Evolutionary conservation across 2,888 invertebrate species (phyloP).

Genomic region (Perizoma affinitatum): DNA sequence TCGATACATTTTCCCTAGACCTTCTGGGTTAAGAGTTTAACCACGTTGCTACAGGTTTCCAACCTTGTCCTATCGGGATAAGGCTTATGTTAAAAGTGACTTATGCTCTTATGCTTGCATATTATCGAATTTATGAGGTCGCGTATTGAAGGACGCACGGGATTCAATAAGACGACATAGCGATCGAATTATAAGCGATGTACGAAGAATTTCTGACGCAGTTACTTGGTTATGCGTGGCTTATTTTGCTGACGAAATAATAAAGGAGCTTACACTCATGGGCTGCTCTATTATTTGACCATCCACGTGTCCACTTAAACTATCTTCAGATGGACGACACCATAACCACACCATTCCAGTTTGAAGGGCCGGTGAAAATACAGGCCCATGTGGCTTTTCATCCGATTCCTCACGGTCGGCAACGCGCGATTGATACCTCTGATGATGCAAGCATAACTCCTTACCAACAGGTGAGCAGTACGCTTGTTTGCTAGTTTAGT

Average conservation of each 20-base stretch:
- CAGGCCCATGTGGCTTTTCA: no score
- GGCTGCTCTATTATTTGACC: no score
- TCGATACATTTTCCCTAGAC: slow-evolving; percentile 33
- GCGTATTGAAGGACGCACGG: slow-evolving; percentile 24
- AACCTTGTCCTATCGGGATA: slow-evolving; percentile 17
- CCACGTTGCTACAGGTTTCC: slow-evolving; percentile 11
- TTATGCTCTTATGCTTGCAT: slow-evolving; percentile 18
- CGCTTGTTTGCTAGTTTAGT: no score
- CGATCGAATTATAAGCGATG: slow-evolving; percentile 20
- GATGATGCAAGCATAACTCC: no score
- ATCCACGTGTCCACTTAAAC: no score
- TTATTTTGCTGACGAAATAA: slow-evolving; percentile 11
- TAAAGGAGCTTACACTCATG: neutral
- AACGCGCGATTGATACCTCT: no score
- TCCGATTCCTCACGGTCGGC: no score
- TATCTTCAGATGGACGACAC: no score
- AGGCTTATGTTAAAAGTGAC: slow-evolving; percentile 11
- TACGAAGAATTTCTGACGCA: slow-evolving; percentile 15
- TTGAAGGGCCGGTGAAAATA: no score
- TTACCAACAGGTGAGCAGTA: no score
- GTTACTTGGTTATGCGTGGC: slow-evolving; percentile 3
- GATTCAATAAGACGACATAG: slow-evolving; percentile 23
- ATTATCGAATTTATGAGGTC: slow-evolving; percentile 37
- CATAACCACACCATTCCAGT: no score
- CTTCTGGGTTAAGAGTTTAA: slow-evolving; percentile 34